These are phyloP conservation scores for Paraplagusia blochii DNA, from an alignment of 2,113 vertebrate species.

Conservation along the genomic window DNA sequence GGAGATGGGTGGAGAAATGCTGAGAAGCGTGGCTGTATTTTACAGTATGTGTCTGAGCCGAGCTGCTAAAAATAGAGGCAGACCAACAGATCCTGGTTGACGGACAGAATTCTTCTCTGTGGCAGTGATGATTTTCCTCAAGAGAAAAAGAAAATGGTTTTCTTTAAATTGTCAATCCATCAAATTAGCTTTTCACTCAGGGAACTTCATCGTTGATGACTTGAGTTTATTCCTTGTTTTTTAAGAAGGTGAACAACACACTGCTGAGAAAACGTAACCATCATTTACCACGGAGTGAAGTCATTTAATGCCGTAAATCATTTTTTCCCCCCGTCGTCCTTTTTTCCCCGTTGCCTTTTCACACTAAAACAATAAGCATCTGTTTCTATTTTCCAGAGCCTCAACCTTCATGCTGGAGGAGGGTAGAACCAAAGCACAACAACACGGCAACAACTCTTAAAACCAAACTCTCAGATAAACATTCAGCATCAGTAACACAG, in stretches of 20 bases:
- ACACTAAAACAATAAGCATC: conserved; percentile 66
- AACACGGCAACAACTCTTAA: conserved; percentile 51
- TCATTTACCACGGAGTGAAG: conserved; percentile 47
- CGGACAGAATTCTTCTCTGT: conserved; percentile 68
- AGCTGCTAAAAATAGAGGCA: conserved; percentile 71
- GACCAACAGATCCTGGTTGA: conserved; percentile 62
- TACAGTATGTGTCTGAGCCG: conserved; percentile 42
- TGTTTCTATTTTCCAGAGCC: conserved; percentile 74
- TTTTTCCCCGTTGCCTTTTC: conserved; percentile 25
- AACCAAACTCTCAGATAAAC: conserved; percentile 55
- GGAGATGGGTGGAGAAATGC: too few species aligned
- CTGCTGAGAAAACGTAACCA: conserved; percentile 36
- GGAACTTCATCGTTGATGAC: background rate
- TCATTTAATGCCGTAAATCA: conserved; percentile 52
- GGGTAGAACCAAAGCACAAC: conserved; percentile 45
- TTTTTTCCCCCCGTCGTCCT: conserved; percentile 10
- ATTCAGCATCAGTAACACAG: conserved; percentile 47
- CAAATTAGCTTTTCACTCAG: conserved; percentile 7
- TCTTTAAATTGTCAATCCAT: background rate
- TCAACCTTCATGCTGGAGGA: conserved; percentile 43
- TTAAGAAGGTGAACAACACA: background rate
- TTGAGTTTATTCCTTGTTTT: conserved; percentile 8
- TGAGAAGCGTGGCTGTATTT: too few species aligned
- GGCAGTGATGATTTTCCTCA: conserved; percentile 61
- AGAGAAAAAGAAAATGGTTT: background rate